phyloP scores from a whole-genome alignment of 2,797 vertebrate genomes.

The Monodelphis domestica region DNA sequence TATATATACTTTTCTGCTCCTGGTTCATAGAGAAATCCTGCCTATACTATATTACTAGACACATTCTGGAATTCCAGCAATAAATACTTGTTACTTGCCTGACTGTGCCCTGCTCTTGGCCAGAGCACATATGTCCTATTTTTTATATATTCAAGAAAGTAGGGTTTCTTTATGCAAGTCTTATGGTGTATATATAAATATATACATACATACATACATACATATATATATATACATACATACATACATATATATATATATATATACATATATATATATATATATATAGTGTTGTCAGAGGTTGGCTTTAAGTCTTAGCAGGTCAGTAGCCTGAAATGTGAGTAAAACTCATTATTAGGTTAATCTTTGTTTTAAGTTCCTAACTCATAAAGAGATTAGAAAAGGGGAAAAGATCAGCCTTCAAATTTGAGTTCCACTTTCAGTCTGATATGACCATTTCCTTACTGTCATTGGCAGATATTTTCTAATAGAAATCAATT shows the following conservation, averaged over 20 bases:
- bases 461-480: neutral
- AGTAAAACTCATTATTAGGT: neutral
- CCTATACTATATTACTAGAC: neutral
- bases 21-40: neutral
- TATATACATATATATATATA: no score
- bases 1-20: neutral
- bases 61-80: neutral
- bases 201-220: no score
- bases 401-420: neutral
- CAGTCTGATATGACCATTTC: neutral
- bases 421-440: neutral
- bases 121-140: neutral
- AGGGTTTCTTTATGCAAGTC: neutral
- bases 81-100: neutral
- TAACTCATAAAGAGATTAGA: neutral
- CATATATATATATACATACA: no score
- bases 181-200: no score
- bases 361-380: neutral
- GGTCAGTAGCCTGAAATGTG: neutral
- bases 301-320: neutral
- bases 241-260: no score
- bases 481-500: neutral
- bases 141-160: neutral
- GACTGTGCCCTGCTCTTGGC: neutral
- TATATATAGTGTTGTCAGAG: neutral